Base-by-base conservation (phyloP, 2,888 invertebrate genomes). In the Eristalis arbustorum region DNA sequence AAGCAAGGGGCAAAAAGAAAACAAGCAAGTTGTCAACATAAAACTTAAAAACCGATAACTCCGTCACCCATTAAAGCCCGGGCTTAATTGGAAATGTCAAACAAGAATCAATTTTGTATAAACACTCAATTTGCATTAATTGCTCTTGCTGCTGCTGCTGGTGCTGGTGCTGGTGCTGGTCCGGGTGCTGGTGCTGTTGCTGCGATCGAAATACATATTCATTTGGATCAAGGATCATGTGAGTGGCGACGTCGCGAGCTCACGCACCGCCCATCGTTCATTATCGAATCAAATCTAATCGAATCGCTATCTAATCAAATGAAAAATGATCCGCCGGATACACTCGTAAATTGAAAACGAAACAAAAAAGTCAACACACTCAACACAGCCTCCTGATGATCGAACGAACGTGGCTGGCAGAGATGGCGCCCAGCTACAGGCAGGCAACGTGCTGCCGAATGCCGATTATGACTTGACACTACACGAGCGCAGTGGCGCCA, bases 81-180 rank as follows among this genome's bases (percentile, higher is more conserved):
- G 62, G 56, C 74, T 75, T 79, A 84, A 84, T 84, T 84, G 67
- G 66, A 84, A 84, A 84, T 84, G 84, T 79, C 84, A 84, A 71
- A 84, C 28, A 61, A 79, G 79, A 79, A 84, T 79, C 66, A 37
- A 78, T 66, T 68, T 57, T 72, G 34, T 73, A 61, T 73, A 73
- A 73, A 67, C 66, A 79, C 72, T 67, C 67, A 79, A 79, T 84
- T 84, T 79, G 79, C 79, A 84, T 84, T 79, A 62, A 79, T 79
- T 84, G 69, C 40, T n/a, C 42, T 11, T 11, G 31, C 40, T 18
- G 59, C 57, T 31, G 31, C 31, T 31, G 31, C 31, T 31, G 28
- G 2, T 28, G 28, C 4, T 28, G 28, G 28, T 28, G 31, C 5
- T 31, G 31, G 5, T 31, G 31, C 71, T 84, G 69, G 31, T n/a